Conservation (phyloP, 2,888 invertebrate species). For the Epiblema foenella region DNA sequence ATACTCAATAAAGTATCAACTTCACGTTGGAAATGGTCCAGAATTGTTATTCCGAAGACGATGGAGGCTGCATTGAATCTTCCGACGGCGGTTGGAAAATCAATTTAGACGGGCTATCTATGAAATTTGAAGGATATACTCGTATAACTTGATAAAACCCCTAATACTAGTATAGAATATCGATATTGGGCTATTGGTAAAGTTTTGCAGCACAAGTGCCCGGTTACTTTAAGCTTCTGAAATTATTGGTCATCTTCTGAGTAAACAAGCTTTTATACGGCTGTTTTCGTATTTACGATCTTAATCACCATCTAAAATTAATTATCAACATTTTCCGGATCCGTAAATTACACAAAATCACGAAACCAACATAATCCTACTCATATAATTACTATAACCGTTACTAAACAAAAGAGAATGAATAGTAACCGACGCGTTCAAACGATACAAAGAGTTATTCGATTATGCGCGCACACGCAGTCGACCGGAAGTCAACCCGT, state of each 20-base stretch:
- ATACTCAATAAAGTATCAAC: constrained; percentile 44
- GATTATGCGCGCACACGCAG: constrained; percentile 22
- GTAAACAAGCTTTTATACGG: too few species aligned
- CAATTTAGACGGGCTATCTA: constrained; percentile 21
- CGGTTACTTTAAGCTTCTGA: too few species aligned
- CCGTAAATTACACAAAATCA: too few species aligned
- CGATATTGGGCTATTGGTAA: too few species aligned
- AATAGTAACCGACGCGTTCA: constrained; percentile 5
- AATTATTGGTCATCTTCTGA: too few species aligned
- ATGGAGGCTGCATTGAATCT: constrained; percentile 30
- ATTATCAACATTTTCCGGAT: too few species aligned
- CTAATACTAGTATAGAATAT: not conserved
- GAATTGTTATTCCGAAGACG: constrained; percentile 41
- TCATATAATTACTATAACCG: not conserved
- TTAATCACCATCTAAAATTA: too few species aligned
- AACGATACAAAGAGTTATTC: constrained; percentile 24
- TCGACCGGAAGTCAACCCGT: constrained; percentile 7
- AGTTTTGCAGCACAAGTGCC: too few species aligned
- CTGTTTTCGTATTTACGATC: too few species aligned
- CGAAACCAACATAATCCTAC: too few species aligned
- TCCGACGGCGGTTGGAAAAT: constrained; percentile 17
- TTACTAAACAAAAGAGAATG: not conserved
- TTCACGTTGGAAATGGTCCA: constrained; percentile 42
- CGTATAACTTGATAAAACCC: not conserved
- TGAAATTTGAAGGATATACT: constrained; percentile 18